Percentiles rank a stretch among this genome's conserved stretches.
Evolutionary conservation across 1,140 invertebrate species (phyloP).

Genomic region (Alviniconcha marisindica): DNA sequence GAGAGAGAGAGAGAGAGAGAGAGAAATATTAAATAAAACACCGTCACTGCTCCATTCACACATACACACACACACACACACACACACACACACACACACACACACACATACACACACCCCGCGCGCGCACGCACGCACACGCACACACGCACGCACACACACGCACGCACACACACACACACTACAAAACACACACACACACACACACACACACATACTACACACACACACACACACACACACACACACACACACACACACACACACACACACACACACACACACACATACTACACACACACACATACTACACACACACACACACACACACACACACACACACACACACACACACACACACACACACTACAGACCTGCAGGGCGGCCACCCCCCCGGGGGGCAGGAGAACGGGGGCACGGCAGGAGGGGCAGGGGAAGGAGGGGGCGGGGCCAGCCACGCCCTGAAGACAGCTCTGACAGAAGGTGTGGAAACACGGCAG

Average conservation of each 20-base stretch:
- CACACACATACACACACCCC: background rate
- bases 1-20: too few relatives aligned
- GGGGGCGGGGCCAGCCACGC: conserved; percentile 6
- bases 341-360: too few relatives aligned
- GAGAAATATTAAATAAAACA: too few relatives aligned
- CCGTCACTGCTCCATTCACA: background rate
- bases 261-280: conserved; percentile 38
- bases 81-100: background rate
- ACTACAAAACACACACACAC: background rate
- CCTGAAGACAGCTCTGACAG: conserved; percentile 25
- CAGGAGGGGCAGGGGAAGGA: conserved; percentile 24
- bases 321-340: too few relatives aligned
- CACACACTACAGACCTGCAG: background rate
- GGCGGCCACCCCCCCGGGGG: background rate
- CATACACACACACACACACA: background rate
- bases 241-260: conserved; percentile 36
- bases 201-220: background rate
- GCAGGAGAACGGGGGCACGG: background rate
- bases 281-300: background rate
- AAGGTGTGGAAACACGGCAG: conserved; percentile 32
- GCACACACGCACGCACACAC: too few relatives aligned
- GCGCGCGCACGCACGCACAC: too few relatives aligned
- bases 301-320: too few relatives aligned
- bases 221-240: conserved; percentile 25
- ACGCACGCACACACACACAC: too few relatives aligned